Percentiles rank a stretch among this genome's conserved stretches.
These are phyloP conservation scores for Leptinotarsa lineolata DNA, from an alignment of 1,140 invertebrate species.

Conservation along the genomic window DNA sequence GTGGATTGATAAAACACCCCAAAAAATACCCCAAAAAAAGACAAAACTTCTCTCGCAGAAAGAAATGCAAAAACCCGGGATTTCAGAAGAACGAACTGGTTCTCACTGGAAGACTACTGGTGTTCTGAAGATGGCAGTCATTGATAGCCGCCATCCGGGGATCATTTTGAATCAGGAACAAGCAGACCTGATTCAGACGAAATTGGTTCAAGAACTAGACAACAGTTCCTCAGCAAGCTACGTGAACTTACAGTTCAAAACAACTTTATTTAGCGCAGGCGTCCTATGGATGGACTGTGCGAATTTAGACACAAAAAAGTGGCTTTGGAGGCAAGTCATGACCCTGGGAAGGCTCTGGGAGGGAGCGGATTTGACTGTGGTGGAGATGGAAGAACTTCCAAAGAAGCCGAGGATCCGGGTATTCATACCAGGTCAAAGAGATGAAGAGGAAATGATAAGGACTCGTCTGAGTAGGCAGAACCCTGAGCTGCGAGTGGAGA, in stretches of 20 bases:
- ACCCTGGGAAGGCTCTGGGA: background rate
- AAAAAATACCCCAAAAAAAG: no score
- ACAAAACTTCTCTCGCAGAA: no score
- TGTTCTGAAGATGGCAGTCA: background rate
- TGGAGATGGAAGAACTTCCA: background rate
- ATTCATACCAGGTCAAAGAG: background rate
- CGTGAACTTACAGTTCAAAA: background rate
- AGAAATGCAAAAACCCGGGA: background rate
- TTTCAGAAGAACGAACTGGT: background rate
- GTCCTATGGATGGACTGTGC: background rate
- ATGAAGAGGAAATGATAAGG: background rate
- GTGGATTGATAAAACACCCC: no score
- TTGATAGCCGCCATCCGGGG: slow-evolving; percentile 1
- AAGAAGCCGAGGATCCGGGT: background rate
- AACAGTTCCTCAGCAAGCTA: background rate
- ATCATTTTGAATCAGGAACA: slow-evolving; percentile 9
- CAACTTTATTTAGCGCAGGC: background rate
- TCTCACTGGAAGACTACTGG: background rate
- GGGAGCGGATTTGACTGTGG: background rate
- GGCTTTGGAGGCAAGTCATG: background rate
- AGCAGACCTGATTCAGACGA: slow-evolving; percentile 4
- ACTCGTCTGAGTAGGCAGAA: background rate
- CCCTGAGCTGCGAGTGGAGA: no score
- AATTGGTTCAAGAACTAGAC: background rate
- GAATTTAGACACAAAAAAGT: background rate